Evolutionary conservation across 2,797 vertebrate species (phyloP).

Genomic region (Chelidonichthys spinosus): DNA sequence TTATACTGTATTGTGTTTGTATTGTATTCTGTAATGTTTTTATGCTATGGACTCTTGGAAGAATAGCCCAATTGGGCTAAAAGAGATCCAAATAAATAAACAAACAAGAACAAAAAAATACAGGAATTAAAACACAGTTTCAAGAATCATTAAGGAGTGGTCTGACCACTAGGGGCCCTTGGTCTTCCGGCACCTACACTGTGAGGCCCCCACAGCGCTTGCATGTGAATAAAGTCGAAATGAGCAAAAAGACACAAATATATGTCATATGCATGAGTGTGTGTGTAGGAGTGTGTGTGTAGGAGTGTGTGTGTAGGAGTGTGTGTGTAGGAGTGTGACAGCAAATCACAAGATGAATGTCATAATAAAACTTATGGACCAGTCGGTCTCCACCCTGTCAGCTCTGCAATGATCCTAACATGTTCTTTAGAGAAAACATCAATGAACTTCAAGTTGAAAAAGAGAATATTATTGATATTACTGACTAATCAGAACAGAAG

Average conservation of each 20-base stretch:
- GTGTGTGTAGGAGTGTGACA: neutral
- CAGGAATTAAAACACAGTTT: too few species aligned
- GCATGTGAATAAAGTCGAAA: neutral
- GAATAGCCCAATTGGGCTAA: too few species aligned
- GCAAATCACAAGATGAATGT: constrained; percentile 7
- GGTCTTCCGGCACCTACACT: too few species aligned
- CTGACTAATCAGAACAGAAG: neutral
- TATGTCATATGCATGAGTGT: neutral
- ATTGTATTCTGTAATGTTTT: too few species aligned
- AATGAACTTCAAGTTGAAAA: neutral
- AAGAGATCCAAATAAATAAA: too few species aligned
- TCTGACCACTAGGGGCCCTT: too few species aligned
- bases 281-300: neutral
- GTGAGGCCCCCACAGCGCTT: too few species aligned
- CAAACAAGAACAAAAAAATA: too few species aligned
- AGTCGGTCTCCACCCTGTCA: neutral
- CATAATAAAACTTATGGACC: neutral
- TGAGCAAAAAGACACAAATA: neutral
- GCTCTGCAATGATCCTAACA: neutral
- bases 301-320: neutral
- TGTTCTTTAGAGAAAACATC: neutral
- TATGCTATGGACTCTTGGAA: too few species aligned
- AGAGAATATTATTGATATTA: neutral
- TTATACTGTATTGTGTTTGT: too few species aligned
- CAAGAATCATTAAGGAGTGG: too few species aligned